Evolutionary conservation across 1,140 invertebrate genomes (phyloP), one percentile per base, ranked within the genome.

Genomic region (Mylabris phalerata): DNA sequence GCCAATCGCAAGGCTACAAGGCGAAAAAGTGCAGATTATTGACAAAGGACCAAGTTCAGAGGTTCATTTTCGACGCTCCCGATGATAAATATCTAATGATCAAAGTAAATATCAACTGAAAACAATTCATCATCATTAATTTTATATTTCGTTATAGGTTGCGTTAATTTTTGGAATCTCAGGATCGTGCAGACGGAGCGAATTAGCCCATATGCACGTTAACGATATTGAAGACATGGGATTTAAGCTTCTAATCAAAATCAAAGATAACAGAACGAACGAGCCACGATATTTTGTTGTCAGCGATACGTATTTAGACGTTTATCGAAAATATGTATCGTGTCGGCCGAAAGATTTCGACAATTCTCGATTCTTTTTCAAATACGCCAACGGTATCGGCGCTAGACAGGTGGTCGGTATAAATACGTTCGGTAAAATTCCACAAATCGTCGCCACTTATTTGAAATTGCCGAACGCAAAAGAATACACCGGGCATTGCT

Each of bases 11-110:
- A 32, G 59, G 61, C 45, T 64, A 61, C 42, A 44, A 57, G 43
- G 45, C 57, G 32, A 61, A 64, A 55, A 67, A 67, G 41, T 48
- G 61, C 4, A 61, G 61, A 51, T 50, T 46, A 0, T 61, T 67
- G 13, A 63, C 61, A 40, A 38, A 39, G 7, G 43, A 63, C 39
- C 50, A 66, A 56, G 49, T 65, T 48, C 13, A 55, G 47, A 40
- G 47, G n/a, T 66, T 64, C 40, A 38, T 67, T 13, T 32, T 26
- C 40, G 45, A 59, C 39, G 66, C 52, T 19, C 61, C 64, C 19
- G 58, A 66, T 44, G 47, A 64, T 32, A 57, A 60, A 50, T 64
- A 61, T 49, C 46, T 64, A n/a, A 50, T 57, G 19, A 60, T 54
- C 25, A 67, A 67, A 50, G 57, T 64, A 55, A 55, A 26, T 19